These are phyloP conservation scores for Dipodomys stephensi DNA, from an alignment of 2,113 vertebrate species.

Conservation along the genomic window DNA sequence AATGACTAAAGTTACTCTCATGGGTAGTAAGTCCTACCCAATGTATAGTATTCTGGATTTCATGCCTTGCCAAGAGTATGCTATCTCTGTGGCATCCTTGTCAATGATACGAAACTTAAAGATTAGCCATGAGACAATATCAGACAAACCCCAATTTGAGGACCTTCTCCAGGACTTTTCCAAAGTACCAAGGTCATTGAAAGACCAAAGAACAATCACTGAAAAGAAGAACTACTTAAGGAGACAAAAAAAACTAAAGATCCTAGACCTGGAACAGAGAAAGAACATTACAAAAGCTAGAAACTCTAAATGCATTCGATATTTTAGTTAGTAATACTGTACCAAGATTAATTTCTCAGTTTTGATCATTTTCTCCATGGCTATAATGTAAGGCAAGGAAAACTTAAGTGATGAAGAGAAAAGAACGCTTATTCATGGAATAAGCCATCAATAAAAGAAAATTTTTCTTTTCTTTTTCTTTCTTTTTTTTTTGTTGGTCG, in stretches of 20 bases:
- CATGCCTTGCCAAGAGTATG: neutral
- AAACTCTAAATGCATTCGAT: slow-evolving; percentile 45
- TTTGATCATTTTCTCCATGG: neutral
- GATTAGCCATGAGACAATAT: neutral
- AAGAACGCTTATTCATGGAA: neutral
- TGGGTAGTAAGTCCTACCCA: neutral
- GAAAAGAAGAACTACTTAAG: neutral
- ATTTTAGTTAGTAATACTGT: neutral
- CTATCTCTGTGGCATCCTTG: neutral
- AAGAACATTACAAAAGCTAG: neutral
- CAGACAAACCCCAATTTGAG: neutral
- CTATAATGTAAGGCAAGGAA: neutral
- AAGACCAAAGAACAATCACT: neutral
- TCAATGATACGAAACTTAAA: neutral
- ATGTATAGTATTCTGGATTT: neutral
- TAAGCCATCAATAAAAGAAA: too few species aligned
- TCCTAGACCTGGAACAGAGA: neutral
- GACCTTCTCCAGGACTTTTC: neutral
- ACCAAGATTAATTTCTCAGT: slow-evolving; percentile 17
- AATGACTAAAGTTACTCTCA: neutral
- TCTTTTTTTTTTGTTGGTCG: too few species aligned
- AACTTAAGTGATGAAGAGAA: neutral
- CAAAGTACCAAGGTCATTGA: slow-evolving; percentile 1
- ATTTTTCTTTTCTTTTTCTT: too few species aligned
- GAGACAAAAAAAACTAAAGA: neutral